Evolutionary conservation across 2,797 vertebrate species (phyloP), one percentile per base, ranked within the genome.

Genomic region (Phalanger gymnotis): DNA sequence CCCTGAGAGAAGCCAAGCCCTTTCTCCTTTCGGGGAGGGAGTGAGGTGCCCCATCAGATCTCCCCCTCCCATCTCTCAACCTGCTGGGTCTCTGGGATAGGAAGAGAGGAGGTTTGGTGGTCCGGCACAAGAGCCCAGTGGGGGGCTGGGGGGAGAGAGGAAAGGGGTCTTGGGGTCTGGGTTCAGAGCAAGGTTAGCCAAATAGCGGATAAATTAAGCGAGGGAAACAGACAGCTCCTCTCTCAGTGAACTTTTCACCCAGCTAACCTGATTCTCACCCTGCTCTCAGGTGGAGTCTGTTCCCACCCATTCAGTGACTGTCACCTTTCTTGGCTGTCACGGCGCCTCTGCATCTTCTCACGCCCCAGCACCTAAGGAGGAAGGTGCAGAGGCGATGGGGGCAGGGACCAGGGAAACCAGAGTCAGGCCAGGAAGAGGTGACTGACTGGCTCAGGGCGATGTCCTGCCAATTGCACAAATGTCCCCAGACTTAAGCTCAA

Each of bases 161-260:
- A 99, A 98, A 98, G 98, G 99, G 99, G 99, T 99, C 99, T 99
- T 98, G 52, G 98, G 99, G 99, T 98, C 98, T 98, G 99, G 98
- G 99, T 99, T 99, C 99, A 99, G 99, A 99, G 98, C 99, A 99
- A 99, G 99, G 99, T 99, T 99, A 99, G 99, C 99, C 99, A 99
- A 99, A 99, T 99, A 99, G 98, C 98, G 98, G 99, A 99, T 99
- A 99, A 99, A 99, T 99, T 99, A 99, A 98, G 99, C 98, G 94
- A 98, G 98, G 98, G 98, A 98, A 99, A 99, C 98, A 99, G 99
- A 99, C 99, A 99, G 98, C 98, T 99, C 98, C 98, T 98, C 99
- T 98, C 98, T 92, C 97, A 61, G 98, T 99, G 99, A 99, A 99
- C 99, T 99, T 99, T 99, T 99, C 98, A 98, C 99, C 99, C 98